Percentiles rank a stretch among this genome's conserved stretches.
phyloP scores from a whole-genome alignment of 2,797 vertebrate species.

The Octomys mimax region DNA sequence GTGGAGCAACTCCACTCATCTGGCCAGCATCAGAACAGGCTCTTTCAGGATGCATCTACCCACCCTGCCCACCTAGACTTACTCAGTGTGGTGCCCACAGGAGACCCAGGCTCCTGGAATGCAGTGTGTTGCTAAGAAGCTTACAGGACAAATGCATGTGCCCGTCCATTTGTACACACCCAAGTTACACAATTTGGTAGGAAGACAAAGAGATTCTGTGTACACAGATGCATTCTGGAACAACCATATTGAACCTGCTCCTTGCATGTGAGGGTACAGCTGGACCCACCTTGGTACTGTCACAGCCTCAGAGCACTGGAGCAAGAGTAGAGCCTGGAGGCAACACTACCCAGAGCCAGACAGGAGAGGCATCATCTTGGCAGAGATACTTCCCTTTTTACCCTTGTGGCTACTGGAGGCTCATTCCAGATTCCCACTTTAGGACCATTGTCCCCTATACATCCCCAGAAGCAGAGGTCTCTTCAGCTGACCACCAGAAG shows the following conservation, averaged over 20 bases:
- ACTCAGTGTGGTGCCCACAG: no score
- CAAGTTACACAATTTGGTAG: background rate
- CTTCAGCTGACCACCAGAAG: background rate
- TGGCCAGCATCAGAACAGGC: background rate
- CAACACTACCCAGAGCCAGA: background rate
- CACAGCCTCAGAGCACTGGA: background rate
- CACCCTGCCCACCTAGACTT: background rate
- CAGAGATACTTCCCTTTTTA: no score
- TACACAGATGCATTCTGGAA: background rate
- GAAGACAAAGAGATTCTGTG: background rate
- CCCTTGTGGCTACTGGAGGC: background rate
- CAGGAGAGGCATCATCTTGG: background rate
- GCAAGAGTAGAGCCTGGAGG: fast-evolving
- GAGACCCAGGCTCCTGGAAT: background rate
- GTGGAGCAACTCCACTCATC: background rate
- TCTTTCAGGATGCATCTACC: fast-evolving
- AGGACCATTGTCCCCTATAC: background rate
- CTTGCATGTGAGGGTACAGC: background rate
- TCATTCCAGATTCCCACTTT: background rate
- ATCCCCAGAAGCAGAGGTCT: background rate
- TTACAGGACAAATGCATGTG: background rate
- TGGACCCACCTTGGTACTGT: background rate
- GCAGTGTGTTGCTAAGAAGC: background rate
- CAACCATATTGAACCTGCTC: background rate
- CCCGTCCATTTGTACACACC: background rate